A percentile compares a stretch with the other conserved stretches of the same genome.
Evolutionary conservation across 1,140 invertebrate genomes (phyloP).

Genomic region (Drosophila nikananu): DNA sequence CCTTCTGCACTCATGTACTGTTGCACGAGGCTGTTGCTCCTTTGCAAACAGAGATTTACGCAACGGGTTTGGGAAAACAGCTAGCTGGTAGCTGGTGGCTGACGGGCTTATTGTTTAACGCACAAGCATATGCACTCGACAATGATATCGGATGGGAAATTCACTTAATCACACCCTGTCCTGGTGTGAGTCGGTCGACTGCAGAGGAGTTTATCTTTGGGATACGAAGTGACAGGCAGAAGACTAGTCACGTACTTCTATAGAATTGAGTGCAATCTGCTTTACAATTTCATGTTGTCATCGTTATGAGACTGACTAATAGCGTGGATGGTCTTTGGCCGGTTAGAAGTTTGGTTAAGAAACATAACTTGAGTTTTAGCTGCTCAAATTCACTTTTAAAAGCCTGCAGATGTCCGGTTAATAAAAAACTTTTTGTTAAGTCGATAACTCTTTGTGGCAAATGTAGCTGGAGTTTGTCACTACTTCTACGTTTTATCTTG

Average conservation of each 20-base stretch:
- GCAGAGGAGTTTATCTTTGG: slow-evolving; percentile 17
- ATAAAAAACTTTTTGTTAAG: background rate
- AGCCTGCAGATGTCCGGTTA: background rate
- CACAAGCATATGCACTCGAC: background rate
- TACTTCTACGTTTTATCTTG: background rate
- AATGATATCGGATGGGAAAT: slow-evolving; percentile 7
- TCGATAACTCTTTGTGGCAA: background rate
- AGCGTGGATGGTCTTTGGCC: background rate
- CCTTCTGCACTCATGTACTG: background rate
- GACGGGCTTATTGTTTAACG: background rate
- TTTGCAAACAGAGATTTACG: slow-evolving; percentile 1
- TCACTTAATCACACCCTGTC: background rate
- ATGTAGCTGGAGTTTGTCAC: background rate
- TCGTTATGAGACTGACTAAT: slow-evolving; percentile 4
- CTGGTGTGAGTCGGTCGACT: background rate
- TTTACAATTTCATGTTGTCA: slow-evolving; percentile 1
- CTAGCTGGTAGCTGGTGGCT: background rate
- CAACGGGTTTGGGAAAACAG: slow-evolving; percentile 10
- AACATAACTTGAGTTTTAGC: background rate
- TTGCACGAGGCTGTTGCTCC: slow-evolving; percentile 11
- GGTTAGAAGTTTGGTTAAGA: background rate
- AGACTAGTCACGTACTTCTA: slow-evolving; percentile 7
- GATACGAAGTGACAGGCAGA: background rate
- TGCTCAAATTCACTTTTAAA: background rate
- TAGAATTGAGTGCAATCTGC: slow-evolving; percentile 1